Evolutionary conservation across 2,888 invertebrate genomes (phyloP).

Genomic region (Pomacea canaliculata): DNA sequence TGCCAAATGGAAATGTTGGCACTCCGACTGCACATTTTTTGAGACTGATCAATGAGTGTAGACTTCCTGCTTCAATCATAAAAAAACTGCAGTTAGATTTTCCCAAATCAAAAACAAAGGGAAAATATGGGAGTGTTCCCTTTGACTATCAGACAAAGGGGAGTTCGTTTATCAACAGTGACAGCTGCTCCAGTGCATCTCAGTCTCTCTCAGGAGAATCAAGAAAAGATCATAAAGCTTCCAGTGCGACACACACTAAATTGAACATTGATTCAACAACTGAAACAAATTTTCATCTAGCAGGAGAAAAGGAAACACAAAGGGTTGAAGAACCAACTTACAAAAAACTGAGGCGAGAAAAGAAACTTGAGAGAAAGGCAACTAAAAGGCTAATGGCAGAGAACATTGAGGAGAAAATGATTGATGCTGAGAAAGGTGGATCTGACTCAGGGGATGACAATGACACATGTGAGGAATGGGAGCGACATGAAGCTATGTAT

Average conservation of each 20-base stretch:
- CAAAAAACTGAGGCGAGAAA: constrained; percentile 32
- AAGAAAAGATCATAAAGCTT: no score
- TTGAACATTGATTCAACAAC: constrained; percentile 28
- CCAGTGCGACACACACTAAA: constrained; percentile 24
- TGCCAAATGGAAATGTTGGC: constrained; percentile 75
- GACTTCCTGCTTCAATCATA: constrained; percentile 71
- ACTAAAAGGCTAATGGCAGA: constrained; percentile 41
- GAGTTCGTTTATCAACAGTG: constrained; percentile 25
- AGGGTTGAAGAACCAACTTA: constrained; percentile 10
- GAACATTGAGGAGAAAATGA: constrained; percentile 60
- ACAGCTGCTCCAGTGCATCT: constrained; percentile 38
- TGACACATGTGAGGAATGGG: constrained; percentile 72
- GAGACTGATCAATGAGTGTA: constrained; percentile 70
- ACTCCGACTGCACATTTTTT: constrained; percentile 72
- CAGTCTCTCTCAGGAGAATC: neutral
- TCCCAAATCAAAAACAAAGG: constrained; percentile 61
- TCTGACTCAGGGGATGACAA: constrained; percentile 17
- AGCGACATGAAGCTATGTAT: constrained; percentile 72
- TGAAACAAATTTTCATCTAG: neutral
- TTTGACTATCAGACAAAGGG: constrained; percentile 64
- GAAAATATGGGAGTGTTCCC: constrained; percentile 71
- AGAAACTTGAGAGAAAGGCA: constrained; percentile 18
- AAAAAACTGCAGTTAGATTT: constrained; percentile 70
- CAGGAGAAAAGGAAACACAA: neutral
- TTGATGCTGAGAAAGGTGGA: constrained; percentile 28